Base-by-base conservation (phyloP, 1,140 invertebrate species). In the Psilanteris sp. region DNA sequence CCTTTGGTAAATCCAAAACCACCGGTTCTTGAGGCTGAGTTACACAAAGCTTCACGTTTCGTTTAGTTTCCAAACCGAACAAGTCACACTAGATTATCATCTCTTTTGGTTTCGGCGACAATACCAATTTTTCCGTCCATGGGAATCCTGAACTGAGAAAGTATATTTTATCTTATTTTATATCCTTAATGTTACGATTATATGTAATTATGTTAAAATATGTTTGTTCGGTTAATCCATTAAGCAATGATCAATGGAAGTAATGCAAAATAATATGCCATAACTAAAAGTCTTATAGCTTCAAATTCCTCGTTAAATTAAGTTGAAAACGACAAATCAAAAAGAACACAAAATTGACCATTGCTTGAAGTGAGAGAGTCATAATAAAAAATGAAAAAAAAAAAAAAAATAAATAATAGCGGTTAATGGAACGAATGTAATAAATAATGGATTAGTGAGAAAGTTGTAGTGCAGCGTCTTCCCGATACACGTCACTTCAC, bases 1-100 rank as follows among this genome's bases (percentile, higher is more conserved):
- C 62, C 59, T 71, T 71, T 77, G 74, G 59, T 71, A 61, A 71
- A 77, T 67, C 50, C 66, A 61, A 77, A 67, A 77, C 74, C 66
- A 71, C 64, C 39, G 54, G 59, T 26, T 77, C 67, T 64, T 67
- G 59, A 55, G 39, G 59, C 20, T 66, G 34, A 16, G 48, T 62
- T 37, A 62, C 43, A 27, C 46, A 64, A 70, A 70, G 64, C 64
- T 59, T 64, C 55, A 14, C 31, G 24, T 66, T 62, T 62, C 62
- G 20, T 52, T 67, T 61, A 54, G 54, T 54, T 66, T 34, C 57
- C 72, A 64, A 44, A 36, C 10, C 29, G 41, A 43, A 27, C 26
- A 64, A n/a, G 43, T n/a, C n/a, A n/a, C 59, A 37, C 34, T 46
- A 57, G 32, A 52, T 57, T 43, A 59, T 20, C 59, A 20, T 70